Evolutionary conservation across 1,140 invertebrate genomes (phyloP), one percentile per base, ranked within the genome.

Genomic region (Contarinia nasturtii): DNA sequence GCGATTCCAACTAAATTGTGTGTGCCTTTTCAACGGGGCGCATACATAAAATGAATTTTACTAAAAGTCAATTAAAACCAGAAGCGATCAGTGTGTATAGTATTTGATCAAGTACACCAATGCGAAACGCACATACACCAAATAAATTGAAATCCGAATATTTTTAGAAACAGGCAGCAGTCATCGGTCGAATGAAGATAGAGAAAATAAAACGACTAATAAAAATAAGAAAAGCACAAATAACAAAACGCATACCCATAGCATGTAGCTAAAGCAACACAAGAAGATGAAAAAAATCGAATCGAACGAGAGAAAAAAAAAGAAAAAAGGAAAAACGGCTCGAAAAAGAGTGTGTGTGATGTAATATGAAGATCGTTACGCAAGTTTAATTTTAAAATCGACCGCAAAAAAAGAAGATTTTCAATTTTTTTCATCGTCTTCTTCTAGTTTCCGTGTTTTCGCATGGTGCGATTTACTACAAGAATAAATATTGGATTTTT

Each of bases 181-280:
- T n/a, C 18, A 15, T 40, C n/a, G n/a, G 18, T 7, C 18, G 3
- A 7, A 15, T 19, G 18, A 40, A 15, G 12, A 4, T 5, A 40
- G 12, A 40, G 18, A n/a, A n/a, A n/a, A n/a, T 10, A 36, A 36
- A n/a, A 36, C 34, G 34, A 36, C 8, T n/a, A 5, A 45, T 19
- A 45, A 22, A 20, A 22, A 45, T 19, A 14, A 46, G 45, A 22
- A 27, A 11, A 33, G 11, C 50, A 54, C 46, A 51, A 41, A 58
- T 33, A 45, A 49, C 34, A 50, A 52, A 55, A 54, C 55, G 54
- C 49, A 43, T 17, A 20, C 36, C 37, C 45, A 45, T 46, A 49
- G 33, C 18, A 45, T n/a, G n/a, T 41, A 36, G 43, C 44, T 14
- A 33, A 12, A 20, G 5, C 33, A 18, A 33, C 34, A 38, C 17